Percentiles rank a stretch among this genome's conserved stretches.
Evolutionary conservation across 2,888 invertebrate genomes (phyloP).

Genomic region (Orthosia incerta): DNA sequence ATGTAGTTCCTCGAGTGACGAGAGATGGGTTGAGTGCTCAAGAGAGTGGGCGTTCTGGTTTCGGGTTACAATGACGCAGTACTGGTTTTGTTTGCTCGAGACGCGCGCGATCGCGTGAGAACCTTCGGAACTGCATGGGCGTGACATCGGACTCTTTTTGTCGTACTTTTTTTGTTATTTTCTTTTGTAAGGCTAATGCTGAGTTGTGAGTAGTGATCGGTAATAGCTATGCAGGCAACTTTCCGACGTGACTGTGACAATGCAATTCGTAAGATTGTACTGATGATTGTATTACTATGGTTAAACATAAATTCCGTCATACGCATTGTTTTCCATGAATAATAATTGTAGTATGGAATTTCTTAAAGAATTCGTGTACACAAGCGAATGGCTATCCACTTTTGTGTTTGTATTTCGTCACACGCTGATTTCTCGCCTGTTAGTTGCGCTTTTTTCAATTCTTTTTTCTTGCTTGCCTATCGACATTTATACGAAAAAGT

Average conservation of each 20-base stretch:
- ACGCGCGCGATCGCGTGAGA: constrained; percentile 86
- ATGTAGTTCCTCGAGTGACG: constrained; percentile 45
- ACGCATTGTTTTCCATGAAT: constrained; percentile 61
- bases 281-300: constrained; percentile 52
- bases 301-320: constrained; percentile 21
- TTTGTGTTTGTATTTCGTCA: constrained; percentile 65
- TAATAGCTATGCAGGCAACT: constrained; percentile 79
- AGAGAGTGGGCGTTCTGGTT: constrained; percentile 76
- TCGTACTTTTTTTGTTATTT: constrained; percentile 75
- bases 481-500: constrained; percentile 62
- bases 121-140: constrained; percentile 89
- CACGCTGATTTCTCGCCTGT: constrained; percentile 68
- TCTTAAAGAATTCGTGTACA: constrained; percentile 55
- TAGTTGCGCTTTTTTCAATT: constrained; percentile 68
- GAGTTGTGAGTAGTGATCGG: constrained; percentile 79
- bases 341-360: constrained; percentile 60
- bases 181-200: constrained; percentile 84
- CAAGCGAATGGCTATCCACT: constrained; percentile 52
- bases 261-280: constrained; percentile 70
- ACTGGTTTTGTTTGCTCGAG: constrained; percentile 86
- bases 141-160: constrained; percentile 88
- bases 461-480: constrained; percentile 48
- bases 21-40: constrained; percentile 71
- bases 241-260: constrained; percentile 88
- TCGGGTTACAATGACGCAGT: constrained; percentile 81